A percentile compares a stretch with the other conserved stretches of the same genome.
phyloP scores from a whole-genome alignment of 2,113 vertebrate genomes.

The Zosterops hypoxanthus region DNA sequence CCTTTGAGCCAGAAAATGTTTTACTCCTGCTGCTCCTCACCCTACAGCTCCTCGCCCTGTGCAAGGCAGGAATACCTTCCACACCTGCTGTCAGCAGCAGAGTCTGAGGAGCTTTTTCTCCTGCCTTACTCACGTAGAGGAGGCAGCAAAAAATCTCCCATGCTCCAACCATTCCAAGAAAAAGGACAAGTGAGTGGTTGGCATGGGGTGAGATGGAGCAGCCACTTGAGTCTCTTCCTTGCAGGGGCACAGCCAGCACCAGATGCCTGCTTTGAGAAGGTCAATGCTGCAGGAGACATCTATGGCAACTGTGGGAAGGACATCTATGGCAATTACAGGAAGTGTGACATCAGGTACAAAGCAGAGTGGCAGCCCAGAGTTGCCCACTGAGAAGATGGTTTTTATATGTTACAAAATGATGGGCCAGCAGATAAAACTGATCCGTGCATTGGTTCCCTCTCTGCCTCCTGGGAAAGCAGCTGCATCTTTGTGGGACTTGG shows the following conservation, averaged over 20 bases:
- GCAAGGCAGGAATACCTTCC: background rate
- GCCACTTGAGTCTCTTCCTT: background rate
- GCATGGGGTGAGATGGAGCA: background rate
- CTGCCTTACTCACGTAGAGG: background rate
- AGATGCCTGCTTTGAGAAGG: slow-evolving; percentile 87
- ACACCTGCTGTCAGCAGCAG: background rate
- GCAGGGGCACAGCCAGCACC: slow-evolving; percentile 86
- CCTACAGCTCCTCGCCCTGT: background rate
- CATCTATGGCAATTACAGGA: slow-evolving; percentile 83
- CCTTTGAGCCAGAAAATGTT: background rate
- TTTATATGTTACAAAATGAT: background rate
- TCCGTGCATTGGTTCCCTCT: background rate
- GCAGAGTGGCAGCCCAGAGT: background rate
- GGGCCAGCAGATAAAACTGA: background rate
- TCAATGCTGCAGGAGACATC: slow-evolving; percentile 90
- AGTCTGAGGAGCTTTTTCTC: background rate
- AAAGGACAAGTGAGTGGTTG: background rate
- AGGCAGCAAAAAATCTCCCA: background rate
- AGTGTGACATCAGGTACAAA: slow-evolving; percentile 84
- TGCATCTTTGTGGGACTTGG: background rate
- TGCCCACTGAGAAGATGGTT: background rate
- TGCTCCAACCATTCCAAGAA: background rate
- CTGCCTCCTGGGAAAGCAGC: background rate
- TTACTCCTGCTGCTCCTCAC: background rate
- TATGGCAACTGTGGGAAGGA: slow-evolving; percentile 97